Evolutionary conservation across 53 echinoderm and acorn worm species (phyloP).

Genomic region (Holothuria scabra): DNA sequence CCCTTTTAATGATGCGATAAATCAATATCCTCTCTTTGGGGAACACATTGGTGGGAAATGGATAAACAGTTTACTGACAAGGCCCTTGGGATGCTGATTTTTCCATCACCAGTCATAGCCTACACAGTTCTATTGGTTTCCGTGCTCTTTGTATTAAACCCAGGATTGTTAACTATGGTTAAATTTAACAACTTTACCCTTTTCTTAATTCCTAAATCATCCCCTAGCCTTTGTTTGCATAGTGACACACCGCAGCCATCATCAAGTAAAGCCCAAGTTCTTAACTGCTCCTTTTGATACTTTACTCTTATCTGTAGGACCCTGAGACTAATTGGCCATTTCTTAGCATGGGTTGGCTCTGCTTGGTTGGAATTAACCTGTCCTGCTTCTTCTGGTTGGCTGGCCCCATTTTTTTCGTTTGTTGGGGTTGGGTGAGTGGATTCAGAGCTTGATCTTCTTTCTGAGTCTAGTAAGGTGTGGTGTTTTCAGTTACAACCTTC

Average conservation of each 20-base stretch:
- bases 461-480: slow-evolving; percentile 63
- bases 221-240: slow-evolving; percentile 58
- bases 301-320: slow-evolving; percentile 66
- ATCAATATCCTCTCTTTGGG: slow-evolving; percentile 13
- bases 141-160: slow-evolving; percentile 12
- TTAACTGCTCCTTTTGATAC: slow-evolving; percentile 29
- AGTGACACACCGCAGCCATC: slow-evolving; percentile 73
- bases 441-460: background rate
- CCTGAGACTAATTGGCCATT: slow-evolving; percentile 52
- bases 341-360: slow-evolving; percentile 1
- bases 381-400: slow-evolving; percentile 28
- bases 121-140: slow-evolving; percentile 49
- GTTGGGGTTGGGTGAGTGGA: slow-evolving; percentile 20
- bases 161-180: slow-evolving; percentile 54
- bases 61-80: slow-evolving; percentile 65
- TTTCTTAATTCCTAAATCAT: slow-evolving; percentile 50
- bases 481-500: slow-evolving; percentile 69
- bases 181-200: slow-evolving; percentile 43
- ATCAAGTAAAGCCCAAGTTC: slow-evolving; percentile 72
- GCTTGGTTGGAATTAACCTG: background rate
- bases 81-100: slow-evolving; percentile 48
- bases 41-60: slow-evolving; percentile 45
- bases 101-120: slow-evolving; percentile 29
- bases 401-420: slow-evolving; percentile 57
- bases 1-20: slow-evolving; percentile 40